Evolutionary conservation across 2,797 vertebrate species (phyloP), one percentile per base, ranked within the genome.

Genomic region (Clarias laeviceps): DNA sequence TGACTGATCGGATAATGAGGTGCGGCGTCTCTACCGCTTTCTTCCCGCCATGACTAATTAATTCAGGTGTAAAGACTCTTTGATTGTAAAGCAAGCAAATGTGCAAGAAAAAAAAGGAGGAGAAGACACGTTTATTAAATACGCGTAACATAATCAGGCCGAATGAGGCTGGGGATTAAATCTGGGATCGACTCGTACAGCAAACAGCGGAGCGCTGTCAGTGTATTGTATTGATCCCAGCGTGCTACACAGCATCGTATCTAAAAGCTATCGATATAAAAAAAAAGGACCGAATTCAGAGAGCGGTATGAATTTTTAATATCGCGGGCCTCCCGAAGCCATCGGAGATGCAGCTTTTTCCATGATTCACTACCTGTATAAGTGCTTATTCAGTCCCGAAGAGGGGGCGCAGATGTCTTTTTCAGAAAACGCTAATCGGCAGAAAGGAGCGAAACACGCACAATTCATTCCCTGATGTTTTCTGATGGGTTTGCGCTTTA

Each of bases 191-290:
- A 72, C 50, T 86, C 82, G 64, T 62, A 24, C 32, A n/a, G 76
- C 64, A 73, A 87, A 89, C 78, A 66, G 76, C 8, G 29, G 7
- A 37, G 57, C 85, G 73, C 83, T 66, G 32, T 45, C 62, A 85
- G 80, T 72, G 81, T 70, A 88, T 89, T 78, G 17, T 62, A 82
- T 85, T 82, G 80, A 82, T 82, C 66, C 2, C 29, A 82, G 66
- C 54, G 6, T 40, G 66, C 54, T 59, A 72, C 65, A 27, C 50
- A 18, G 57, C 66, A 32, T 70, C 27, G 70, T 85, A 95, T 96
- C 94, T 96, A 95, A 96, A 93, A 96, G 95, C 94, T 96, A 96
- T 96, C 92, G 96, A 96, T 96, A 93, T 93, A 94, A 94, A 94
- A 93, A 95, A 92, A 94, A 84, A 29, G 91, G 66, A 65, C 93